phyloP scores from a whole-genome alignment of 37 sponge, comb jelly and placozoan genomes.

The Hormiphora californensis region DNA sequence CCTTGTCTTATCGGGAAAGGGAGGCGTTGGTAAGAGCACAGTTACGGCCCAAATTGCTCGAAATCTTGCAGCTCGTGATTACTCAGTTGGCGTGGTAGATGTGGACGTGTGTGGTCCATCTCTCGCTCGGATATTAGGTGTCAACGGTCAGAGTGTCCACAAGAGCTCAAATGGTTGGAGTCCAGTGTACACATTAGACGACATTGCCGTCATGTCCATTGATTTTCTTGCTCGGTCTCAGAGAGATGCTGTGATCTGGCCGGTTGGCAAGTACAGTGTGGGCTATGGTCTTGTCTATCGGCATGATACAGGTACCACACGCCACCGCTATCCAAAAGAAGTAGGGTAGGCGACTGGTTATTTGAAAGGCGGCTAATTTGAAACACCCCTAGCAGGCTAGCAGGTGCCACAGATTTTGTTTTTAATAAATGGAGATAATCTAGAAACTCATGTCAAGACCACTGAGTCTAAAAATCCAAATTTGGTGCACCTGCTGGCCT shows the following conservation, averaged over 20 bases:
- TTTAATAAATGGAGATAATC: too few relatives aligned
- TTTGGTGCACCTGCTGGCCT: too few relatives aligned
- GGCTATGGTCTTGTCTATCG: background rate
- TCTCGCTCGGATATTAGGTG: constrained; percentile 84
- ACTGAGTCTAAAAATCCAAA: too few relatives aligned
- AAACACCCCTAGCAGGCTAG: too few relatives aligned
- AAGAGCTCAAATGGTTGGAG: constrained; percentile 95
- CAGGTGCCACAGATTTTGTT: too few relatives aligned
- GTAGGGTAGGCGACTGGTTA: too few relatives aligned
- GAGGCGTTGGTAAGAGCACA: constrained; percentile 99
- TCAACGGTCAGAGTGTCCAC: constrained; percentile 84
- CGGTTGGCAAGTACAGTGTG: constrained; percentile 95
- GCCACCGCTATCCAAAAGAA: too few relatives aligned
- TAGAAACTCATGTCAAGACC: too few relatives aligned
- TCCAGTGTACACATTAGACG: constrained; percentile 86
- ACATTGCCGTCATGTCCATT: constrained; percentile 96
- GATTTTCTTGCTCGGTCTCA: constrained; percentile 82
- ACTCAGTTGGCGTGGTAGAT: constrained; percentile 86
- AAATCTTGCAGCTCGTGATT: constrained; percentile 68
- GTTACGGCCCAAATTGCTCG: constrained; percentile 84
- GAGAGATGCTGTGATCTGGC: constrained; percentile 95
- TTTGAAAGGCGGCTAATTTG: too few relatives aligned
- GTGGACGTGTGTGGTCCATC: constrained; percentile 98
- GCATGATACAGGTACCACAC: background rate
- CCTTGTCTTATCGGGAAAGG: constrained; percentile 90